A percentile compares a stretch with the other conserved stretches of the same genome.
Conservation (phyloP, 2,797 vertebrate species). For the Phataginus tricuspis region DNA sequence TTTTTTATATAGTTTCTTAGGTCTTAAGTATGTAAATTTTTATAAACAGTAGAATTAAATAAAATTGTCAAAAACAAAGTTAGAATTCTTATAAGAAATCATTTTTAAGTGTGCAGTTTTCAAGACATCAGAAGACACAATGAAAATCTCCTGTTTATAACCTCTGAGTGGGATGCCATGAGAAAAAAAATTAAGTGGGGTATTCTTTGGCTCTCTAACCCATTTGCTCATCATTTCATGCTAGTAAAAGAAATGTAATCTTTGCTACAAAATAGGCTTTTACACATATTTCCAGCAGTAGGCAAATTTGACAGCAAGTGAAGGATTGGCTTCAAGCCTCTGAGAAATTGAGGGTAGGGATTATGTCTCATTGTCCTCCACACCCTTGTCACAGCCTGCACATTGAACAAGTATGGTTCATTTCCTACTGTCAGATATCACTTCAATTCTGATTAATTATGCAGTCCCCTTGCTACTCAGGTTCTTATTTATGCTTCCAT, state of each 20-base stretch:
- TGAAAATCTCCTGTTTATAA: constrained; percentile 20
- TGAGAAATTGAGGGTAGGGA: neutral
- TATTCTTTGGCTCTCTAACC: neutral
- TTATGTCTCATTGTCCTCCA: neutral
- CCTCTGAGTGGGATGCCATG: neutral
- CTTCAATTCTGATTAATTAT: neutral
- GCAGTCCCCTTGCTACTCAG: neutral
- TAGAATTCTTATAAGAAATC: neutral
- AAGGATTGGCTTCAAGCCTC: neutral
- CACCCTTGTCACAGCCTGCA: neutral
- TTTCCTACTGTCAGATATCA: neutral
- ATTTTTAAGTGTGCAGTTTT: constrained; percentile 5
- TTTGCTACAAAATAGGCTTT: neutral
- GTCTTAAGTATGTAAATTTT: constrained; percentile 16
- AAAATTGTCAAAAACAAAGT: constrained; percentile 14
- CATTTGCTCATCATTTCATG: neutral
- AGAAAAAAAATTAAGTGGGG: constrained; percentile 24
- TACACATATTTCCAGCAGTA: neutral
- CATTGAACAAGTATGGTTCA: neutral
- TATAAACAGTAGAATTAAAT: constrained; percentile 34
- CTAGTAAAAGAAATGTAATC: neutral
- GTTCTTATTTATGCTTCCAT: neutral
- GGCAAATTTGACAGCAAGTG: neutral
- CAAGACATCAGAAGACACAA: neutral
- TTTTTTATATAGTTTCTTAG: constrained; percentile 22